These are phyloP conservation scores for Diogma glabrata DNA, from an alignment of 2,888 invertebrate genomes.

Conservation along the genomic window DNA sequence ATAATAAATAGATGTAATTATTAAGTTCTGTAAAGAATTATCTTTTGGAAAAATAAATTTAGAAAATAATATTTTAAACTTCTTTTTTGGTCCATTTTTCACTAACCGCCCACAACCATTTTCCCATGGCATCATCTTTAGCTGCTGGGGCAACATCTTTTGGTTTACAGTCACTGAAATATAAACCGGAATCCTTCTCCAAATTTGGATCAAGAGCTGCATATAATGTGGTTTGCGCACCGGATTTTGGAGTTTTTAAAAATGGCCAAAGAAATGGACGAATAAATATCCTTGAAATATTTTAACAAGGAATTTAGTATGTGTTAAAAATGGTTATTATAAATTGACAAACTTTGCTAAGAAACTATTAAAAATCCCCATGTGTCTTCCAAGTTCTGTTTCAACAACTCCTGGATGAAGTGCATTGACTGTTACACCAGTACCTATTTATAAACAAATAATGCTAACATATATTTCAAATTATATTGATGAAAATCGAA, in stretches of 20 bases:
- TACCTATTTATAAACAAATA: slow-evolving; percentile 22
- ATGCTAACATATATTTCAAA: no score
- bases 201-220: slow-evolving; percentile 33
- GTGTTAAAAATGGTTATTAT: no score
- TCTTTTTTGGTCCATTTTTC: slow-evolving; percentile 28
- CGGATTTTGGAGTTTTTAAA: slow-evolving; percentile 28
- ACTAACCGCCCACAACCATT: slow-evolving; percentile 47
- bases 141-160: slow-evolving; percentile 41
- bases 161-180: slow-evolving; percentile 48
- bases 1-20: no score
- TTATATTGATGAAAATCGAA: no score
- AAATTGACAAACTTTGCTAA: not conserved
- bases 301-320: not conserved
- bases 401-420: slow-evolving; percentile 78
- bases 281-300: slow-evolving; percentile 12
- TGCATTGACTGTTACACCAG: slow-evolving; percentile 65
- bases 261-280: slow-evolving; percentile 28
- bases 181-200: slow-evolving; percentile 27
- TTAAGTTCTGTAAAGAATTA: no score
- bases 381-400: slow-evolving; percentile 64
- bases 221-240: slow-evolving; percentile 34
- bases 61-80: no score
- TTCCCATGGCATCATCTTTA: slow-evolving; percentile 41
- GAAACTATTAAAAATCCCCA: slow-evolving; percentile 32
- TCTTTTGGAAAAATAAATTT: no score